phyloP scores from a whole-genome alignment of 2,797 vertebrate species.

The Dipus sagitta region DNA sequence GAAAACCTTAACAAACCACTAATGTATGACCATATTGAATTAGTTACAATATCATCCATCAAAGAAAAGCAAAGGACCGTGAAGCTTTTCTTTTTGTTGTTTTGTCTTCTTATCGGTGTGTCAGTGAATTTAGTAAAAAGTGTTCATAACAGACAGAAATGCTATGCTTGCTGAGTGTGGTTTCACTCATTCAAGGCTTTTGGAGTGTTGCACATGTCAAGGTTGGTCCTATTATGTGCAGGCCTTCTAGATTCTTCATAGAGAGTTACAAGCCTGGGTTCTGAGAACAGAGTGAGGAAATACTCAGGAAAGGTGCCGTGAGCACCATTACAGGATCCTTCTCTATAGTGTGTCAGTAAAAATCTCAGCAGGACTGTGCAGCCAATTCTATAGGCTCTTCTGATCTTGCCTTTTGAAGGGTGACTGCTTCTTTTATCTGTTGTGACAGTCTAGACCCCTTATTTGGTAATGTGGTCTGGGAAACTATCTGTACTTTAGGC shows the following conservation, averaged over 20 bases:
- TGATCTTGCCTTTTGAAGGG: not conserved
- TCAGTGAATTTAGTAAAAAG: not conserved
- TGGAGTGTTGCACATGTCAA: not conserved
- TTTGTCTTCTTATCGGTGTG: not conserved
- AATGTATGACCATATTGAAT: not conserved
- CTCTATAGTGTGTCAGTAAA: not conserved
- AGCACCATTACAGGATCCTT: not conserved
- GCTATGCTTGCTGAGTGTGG: not conserved
- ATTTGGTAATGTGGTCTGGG: not conserved
- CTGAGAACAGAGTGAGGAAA: conserved; percentile 13
- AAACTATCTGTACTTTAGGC: not conserved
- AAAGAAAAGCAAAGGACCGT: not conserved
- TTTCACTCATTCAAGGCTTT: not conserved
- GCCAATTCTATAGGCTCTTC: not conserved
- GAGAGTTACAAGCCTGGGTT: not conserved
- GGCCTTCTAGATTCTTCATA: not conserved
- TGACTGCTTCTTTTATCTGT: not conserved
- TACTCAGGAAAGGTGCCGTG: not conserved
- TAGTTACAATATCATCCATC: not conserved
- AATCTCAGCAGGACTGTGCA: too few relatives aligned
- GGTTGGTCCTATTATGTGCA: not conserved
- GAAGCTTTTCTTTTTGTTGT: not conserved
- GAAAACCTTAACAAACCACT: not conserved
- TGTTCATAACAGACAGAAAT: not conserved
- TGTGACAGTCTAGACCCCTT: not conserved